These are phyloP conservation scores for Hybos culiciformis DNA, from an alignment of 2,888 invertebrate species.

Conservation along the genomic window DNA sequence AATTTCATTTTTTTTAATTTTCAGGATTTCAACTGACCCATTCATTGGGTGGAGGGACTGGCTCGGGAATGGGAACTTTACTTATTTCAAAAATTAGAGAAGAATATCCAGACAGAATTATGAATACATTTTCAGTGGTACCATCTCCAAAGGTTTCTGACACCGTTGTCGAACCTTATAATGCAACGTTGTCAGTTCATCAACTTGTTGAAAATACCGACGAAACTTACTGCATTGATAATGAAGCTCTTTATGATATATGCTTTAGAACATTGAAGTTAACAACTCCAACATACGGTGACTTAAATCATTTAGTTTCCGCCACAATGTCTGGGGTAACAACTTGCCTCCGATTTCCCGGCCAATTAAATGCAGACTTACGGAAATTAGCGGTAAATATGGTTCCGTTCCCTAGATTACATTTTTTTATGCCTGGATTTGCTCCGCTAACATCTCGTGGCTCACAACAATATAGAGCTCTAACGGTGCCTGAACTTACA, in stretches of 20 bases:
- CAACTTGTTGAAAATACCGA: constrained; percentile 84
- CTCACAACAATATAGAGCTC: constrained; percentile 78
- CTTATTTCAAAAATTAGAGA: constrained; percentile 79
- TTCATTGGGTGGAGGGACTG: constrained; percentile 78
- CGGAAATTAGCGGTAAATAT: constrained; percentile 89
- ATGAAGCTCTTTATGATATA: constrained; percentile 85
- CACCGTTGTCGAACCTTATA: constrained; percentile 66
- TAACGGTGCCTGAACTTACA: constrained; percentile 84
- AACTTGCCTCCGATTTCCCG: constrained; percentile 78
- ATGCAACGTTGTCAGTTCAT: constrained; percentile 77
- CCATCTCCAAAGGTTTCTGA: constrained; percentile 66
- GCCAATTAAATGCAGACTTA: constrained; percentile 86
- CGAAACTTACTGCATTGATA: constrained; percentile 84
- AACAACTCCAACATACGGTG: constrained; percentile 81
- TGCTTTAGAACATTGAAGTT: constrained; percentile 83
- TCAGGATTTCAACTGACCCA: constrained; percentile 66
- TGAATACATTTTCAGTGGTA: constrained; percentile 72
- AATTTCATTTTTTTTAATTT: constrained; percentile 12
- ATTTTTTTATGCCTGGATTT: constrained; percentile 94
- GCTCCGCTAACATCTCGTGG: constrained; percentile 84
- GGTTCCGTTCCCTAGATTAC: constrained; percentile 93
- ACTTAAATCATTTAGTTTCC: constrained; percentile 82
- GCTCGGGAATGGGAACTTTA: constrained; percentile 78
- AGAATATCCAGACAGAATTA: constrained; percentile 76
- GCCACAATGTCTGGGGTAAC: constrained; percentile 80